phyloP scores from a whole-genome alignment of 2,797 vertebrate genomes.

The Acrossocheilus wenchowensis region DNA sequence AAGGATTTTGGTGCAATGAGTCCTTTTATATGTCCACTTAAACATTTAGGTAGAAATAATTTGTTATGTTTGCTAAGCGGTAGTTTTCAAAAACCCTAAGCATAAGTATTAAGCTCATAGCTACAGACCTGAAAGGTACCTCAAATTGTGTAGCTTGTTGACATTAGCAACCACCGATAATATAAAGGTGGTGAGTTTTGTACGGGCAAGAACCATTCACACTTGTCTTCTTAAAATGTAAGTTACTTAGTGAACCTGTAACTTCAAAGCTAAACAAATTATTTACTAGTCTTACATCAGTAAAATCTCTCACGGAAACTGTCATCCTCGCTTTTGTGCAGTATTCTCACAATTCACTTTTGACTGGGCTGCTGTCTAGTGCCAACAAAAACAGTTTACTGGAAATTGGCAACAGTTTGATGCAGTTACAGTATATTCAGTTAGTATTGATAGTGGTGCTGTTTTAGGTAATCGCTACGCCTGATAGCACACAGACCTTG shows the following conservation, averaged over 20 bases:
- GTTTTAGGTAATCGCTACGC: slow-evolving; percentile 20
- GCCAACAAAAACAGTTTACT: slow-evolving; percentile 27
- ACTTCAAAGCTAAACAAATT: background rate
- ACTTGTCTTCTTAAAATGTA: background rate
- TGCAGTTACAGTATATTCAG: slow-evolving; percentile 21
- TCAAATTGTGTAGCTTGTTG: background rate
- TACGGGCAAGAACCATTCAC: background rate
- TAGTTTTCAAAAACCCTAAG: background rate
- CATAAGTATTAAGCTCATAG: background rate
- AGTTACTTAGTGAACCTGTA: background rate
- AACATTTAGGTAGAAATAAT: background rate
- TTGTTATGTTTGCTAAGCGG: background rate
- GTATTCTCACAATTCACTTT: background rate
- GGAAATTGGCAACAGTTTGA: slow-evolving; percentile 25
- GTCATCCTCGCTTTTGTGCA: background rate
- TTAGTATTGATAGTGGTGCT: slow-evolving; percentile 26
- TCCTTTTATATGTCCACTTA: background rate
- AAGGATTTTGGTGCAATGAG: background rate
- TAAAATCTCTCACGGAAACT: background rate
- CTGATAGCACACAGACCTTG: slow-evolving; percentile 26
- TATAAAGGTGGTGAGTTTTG: background rate
- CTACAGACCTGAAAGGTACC: background rate
- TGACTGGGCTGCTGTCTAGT: background rate
- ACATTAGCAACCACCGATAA: background rate
- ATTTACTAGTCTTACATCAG: slow-evolving; percentile 4